Evolutionary conservation across 2,888 invertebrate species (phyloP), one percentile per base, ranked within the genome.

Genomic region (Smittia aterrima): DNA sequence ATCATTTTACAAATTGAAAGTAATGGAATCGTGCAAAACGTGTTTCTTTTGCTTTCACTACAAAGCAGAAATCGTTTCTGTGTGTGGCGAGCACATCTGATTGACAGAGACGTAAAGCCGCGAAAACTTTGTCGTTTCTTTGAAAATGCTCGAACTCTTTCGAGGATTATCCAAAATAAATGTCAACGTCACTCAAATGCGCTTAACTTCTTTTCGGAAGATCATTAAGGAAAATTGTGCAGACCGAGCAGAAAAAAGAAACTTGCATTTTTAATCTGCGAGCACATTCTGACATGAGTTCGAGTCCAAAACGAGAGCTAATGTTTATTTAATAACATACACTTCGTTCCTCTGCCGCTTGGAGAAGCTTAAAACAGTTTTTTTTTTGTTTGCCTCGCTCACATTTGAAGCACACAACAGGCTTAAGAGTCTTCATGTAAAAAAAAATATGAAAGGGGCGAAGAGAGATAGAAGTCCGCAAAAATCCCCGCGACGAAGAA

Each of bases 251-350:
- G 27, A 64, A 58, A 25, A 64, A 27, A 22, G 1, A 22, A 64
- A 64, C 20, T 13, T 64, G 25, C 64, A 64, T 27, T 27, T 27
- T 25, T 64, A 24, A 67, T 67, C 67, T 20, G 41, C 41, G 20
- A 1, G 22, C 40, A 47, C 13, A 22, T 66, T 66, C 11, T 64
- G 64, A 64, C 64, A 64, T 38, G 66, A 18, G 38, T 16, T 47
- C 38, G 67, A 40, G 41, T 41, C 38, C 25, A 16, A 16, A 2
- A 4, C 13, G 38, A 62, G 72, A 54, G 72, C 72, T 72, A 62
- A 72, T 72, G 40, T 72, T 72, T 72, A 72, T 72, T 72, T 62
- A 72, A 72, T 72, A 72, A 54, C 53, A 72, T 16, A 54, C 20
- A 58, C 32, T 58, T 58, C 18, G 7, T 58, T 47, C 13, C 13